Evolutionary conservation across 2,888 invertebrate species (phyloP), one percentile per base, ranked within the genome.

Genomic region (Bhutanitis thaidina): DNA sequence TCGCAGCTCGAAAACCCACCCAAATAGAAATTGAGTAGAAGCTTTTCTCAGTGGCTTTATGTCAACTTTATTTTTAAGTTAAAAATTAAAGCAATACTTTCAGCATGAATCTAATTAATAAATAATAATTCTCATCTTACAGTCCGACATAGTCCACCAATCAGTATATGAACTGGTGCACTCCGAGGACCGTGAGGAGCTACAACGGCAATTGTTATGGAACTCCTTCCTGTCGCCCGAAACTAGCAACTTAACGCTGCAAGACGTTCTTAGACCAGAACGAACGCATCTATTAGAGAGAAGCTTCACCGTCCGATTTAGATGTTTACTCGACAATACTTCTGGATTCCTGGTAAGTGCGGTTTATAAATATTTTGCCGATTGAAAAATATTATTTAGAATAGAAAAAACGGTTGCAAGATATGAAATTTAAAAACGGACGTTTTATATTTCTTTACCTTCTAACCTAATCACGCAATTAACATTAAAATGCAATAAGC

Each of bases 61-160:
- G n/a, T n/a, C n/a, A n/a, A n/a, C n/a, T n/a, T n/a, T n/a, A n/a
- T n/a, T n/a, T n/a, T n/a, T n/a, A n/a, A n/a, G n/a, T 20, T 20
- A 3, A 20, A 20, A 5, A 5, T 5, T 20, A 20, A 3, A 3
- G 20, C 20, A 20, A 3, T 3, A 5, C 20, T 3, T 20, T 5
- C 5, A 5, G 20, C 20, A 3, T 20, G 5, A 3, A 20, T 27
- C 27, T 27, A 27, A 32, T 32, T n/a, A n/a, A n/a, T n/a, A n/a
- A n/a, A 12, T 7, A 34, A 12, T 34, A 9, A n/a, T 12, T 34
- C 5, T 1, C 0, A 34, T 7, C 5, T 93, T 93, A 29, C 92
- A 99, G 98, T 99, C 99, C 65, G 99, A 99, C 85, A 98, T 99
- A 69, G 98, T 99, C 53, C 99, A 99, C 84, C 99, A 99, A 80